Percentiles rank a stretch among this genome's conserved stretches.
Conservation (phyloP, 2,888 invertebrate species). For the Drosophila limbata region DNA sequence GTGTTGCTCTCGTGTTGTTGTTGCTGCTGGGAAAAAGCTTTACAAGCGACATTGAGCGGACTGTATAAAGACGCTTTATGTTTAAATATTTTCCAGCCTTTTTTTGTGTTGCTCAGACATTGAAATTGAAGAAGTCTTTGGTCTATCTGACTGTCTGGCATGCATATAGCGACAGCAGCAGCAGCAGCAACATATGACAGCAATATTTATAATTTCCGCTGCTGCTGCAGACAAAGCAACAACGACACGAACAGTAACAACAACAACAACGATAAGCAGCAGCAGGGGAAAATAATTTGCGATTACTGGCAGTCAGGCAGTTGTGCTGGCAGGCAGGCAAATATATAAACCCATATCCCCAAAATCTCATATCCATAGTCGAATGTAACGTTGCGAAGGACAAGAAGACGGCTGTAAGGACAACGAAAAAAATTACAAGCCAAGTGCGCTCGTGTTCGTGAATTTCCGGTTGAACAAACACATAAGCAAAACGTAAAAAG, state of each 20-base stretch:
- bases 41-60: conserved; percentile 49
- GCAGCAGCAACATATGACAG: conserved; percentile 62
- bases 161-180: conserved; percentile 60
- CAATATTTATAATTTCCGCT: conserved; percentile 78
- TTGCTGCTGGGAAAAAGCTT: conserved; percentile 49
- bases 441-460: conserved; percentile 79
- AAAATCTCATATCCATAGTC: conserved; percentile 44
- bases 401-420: conserved; percentile 62
- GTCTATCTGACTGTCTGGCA: conserved; percentile 56
- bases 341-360: conserved; percentile 44
- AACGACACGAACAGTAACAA: conserved; percentile 22
- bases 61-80: conserved; percentile 35
- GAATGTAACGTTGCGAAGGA: conserved; percentile 62
- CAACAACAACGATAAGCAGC: conserved; percentile 39
- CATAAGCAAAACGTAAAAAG: conserved; percentile 70
- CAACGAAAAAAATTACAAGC: conserved; percentile 65
- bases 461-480: conserved; percentile 84
- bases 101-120: conserved; percentile 33
- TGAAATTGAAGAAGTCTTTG: conserved; percentile 50
- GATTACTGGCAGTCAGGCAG: conserved; percentile 64
- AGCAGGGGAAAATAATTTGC: conserved; percentile 66
- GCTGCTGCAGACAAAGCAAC: conserved; percentile 63
- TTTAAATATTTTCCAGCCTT: conserved; percentile 23
- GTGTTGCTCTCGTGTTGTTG: conserved; percentile 24
- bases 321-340: conserved; percentile 3